phyloP scores from a whole-genome alignment of 2,797 vertebrate genomes.

The Orestias chungarensis region DNA sequence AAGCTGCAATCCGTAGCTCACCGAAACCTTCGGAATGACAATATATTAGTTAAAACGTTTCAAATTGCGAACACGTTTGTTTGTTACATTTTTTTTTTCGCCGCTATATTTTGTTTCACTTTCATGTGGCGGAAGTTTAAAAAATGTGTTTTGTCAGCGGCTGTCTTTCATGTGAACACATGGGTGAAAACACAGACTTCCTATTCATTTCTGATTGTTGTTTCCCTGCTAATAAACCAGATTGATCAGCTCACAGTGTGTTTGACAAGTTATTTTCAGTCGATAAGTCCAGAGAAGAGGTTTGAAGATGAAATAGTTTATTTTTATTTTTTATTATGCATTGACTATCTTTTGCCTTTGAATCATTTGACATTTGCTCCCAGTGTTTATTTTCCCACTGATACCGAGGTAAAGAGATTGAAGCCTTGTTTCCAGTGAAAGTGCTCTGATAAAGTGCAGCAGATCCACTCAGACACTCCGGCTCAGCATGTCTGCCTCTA shows the following conservation, averaged over 20 bases:
- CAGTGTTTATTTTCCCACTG: neutral
- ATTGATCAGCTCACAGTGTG: too few relatives aligned
- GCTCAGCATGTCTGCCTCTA: conserved; percentile 38
- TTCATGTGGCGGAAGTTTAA: neutral
- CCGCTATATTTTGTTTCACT: neutral
- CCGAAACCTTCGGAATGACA: neutral
- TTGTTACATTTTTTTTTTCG: too few relatives aligned
- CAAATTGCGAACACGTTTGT: too few relatives aligned
- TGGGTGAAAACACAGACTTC: neutral
- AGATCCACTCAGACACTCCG: conserved; percentile 2
- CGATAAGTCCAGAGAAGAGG: neutral
- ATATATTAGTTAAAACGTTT: neutral
- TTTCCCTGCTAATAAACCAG: neutral
- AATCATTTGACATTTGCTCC: too few relatives aligned
- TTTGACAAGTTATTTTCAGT: neutral
- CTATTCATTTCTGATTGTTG: neutral
- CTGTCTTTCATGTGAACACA: conserved; percentile 12
- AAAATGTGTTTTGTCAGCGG: conserved; percentile 29
- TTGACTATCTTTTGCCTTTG: too few relatives aligned
- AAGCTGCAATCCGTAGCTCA: neutral
- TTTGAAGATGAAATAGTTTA: neutral
- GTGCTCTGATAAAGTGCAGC: neutral
- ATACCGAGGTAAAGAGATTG: neutral
- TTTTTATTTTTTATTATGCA: neutral
- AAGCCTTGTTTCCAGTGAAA: neutral